Evolutionary conservation across 2,888 invertebrate species (phyloP).

Genomic region (Hydraecia micacea): DNA sequence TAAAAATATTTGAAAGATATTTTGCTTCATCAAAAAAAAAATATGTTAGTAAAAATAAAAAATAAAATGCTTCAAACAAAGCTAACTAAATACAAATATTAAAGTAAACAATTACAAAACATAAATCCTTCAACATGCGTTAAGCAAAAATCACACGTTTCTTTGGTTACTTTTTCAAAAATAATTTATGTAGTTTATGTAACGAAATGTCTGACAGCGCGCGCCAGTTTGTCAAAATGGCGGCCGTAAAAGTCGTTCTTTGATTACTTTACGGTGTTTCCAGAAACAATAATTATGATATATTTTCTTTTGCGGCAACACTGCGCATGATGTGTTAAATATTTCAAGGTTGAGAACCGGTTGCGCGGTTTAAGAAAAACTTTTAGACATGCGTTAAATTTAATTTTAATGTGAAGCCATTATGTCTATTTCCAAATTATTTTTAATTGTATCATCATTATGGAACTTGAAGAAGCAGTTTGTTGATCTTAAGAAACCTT

Average conservation of each 20-base stretch:
- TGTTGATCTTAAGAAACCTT: neutral
- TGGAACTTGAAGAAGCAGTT: neutral
- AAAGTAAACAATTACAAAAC: slow-evolving; percentile 7
- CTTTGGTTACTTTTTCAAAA: slow-evolving; percentile 23
- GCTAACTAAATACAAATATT: neutral
- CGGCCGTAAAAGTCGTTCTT: slow-evolving; percentile 58
- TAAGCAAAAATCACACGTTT: slow-evolving; percentile 11
- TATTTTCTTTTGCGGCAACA: slow-evolving; percentile 27
- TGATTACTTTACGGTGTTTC: slow-evolving; percentile 57
- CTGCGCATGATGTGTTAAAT: slow-evolving; percentile 21
- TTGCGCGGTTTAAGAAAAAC: slow-evolving; percentile 4
- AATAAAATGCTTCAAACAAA: neutral
- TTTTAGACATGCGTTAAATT: neutral
- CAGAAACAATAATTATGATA: slow-evolving; percentile 52
- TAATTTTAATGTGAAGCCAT: neutral
- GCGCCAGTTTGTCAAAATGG: slow-evolving; percentile 54
- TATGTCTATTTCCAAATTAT: neutral
- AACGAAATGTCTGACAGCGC: slow-evolving; percentile 52
- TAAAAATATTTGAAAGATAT: neutral
- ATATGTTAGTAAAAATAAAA: neutral
- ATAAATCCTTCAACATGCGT: slow-evolving; percentile 9
- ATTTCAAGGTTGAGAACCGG: slow-evolving; percentile 17
- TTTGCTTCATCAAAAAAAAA: neutral
- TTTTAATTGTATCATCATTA: no score
- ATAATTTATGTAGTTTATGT: slow-evolving; percentile 49